A percentile compares a stretch with the other conserved stretches of the same genome.
Evolutionary conservation across 1,140 invertebrate genomes (phyloP).

Genomic region (Drosophila orena): DNA sequence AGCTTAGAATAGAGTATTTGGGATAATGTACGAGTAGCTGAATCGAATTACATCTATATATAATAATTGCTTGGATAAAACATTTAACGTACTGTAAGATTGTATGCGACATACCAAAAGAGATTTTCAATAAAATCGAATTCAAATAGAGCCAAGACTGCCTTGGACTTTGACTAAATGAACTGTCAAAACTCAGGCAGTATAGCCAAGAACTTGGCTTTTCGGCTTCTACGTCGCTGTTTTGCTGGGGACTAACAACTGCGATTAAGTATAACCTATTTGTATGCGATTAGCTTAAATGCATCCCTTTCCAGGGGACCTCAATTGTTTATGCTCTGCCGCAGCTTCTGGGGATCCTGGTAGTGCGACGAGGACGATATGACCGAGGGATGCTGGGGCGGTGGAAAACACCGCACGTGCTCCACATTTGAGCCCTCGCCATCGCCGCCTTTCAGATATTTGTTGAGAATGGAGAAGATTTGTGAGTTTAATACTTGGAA

Average conservation of each 20-base stretch:
- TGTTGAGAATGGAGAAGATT: constrained; percentile 98
- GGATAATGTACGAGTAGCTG: constrained; percentile 42
- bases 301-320: constrained; percentile 17
- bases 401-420: constrained; percentile 98
- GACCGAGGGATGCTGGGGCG: constrained; percentile 92
- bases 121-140: constrained; percentile 72
- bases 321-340: constrained; percentile 84
- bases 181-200: constrained; percentile 19
- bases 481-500: constrained; percentile 99
- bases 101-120: constrained; percentile 36
- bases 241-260: constrained; percentile 22
- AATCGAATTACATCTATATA: constrained; percentile 53
- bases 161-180: constrained; percentile 13
- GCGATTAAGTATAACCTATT: constrained; percentile 55
- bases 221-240: not conserved
- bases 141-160: constrained; percentile 42
- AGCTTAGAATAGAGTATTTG: constrained; percentile 52
- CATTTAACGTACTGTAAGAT: constrained; percentile 55
- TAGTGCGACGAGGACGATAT: constrained; percentile 84
- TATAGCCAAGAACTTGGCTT: constrained; percentile 11
- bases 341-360: constrained; percentile 83
- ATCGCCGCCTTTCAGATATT: constrained; percentile 95
- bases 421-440: constrained; percentile 95
- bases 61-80: constrained; percentile 72
- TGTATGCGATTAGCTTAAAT: constrained; percentile 60